Conservation (phyloP, 2,113 vertebrate genomes). For the Urocolius indicus region DNA sequence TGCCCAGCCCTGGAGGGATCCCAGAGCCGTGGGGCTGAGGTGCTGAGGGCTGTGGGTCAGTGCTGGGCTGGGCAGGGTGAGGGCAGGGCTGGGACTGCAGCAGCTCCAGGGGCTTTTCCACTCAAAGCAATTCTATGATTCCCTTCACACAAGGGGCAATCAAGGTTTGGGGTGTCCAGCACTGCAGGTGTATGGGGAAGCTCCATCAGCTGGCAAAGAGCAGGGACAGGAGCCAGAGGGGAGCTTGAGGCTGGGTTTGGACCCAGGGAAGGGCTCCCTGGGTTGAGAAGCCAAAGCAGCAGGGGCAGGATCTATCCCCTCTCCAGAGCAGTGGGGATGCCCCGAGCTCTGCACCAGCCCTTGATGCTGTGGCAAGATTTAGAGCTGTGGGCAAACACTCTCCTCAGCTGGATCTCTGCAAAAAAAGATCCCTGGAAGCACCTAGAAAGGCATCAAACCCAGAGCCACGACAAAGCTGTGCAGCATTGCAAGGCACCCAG, state of each 20-base stretch:
- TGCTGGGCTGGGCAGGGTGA: too few relatives aligned
- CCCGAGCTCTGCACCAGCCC: neutral
- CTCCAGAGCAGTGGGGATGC: accelerated
- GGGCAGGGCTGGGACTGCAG: too few relatives aligned
- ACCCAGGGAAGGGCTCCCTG: neutral
- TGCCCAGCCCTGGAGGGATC: too few relatives aligned
- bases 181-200: too few relatives aligned
- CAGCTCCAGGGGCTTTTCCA: too few relatives aligned
- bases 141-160: too few relatives aligned
- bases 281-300: neutral
- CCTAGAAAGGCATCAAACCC: neutral
- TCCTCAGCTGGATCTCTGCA: accelerated
- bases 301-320: neutral
- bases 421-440: neutral
- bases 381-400: accelerated
- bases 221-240: neutral
- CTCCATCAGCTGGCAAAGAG: neutral
- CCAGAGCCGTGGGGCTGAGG: too few relatives aligned
- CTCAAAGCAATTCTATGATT: too few relatives aligned
- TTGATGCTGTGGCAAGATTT: accelerated
- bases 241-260: neutral
- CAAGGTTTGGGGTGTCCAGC: too few relatives aligned
- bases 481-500: neutral
- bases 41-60: too few relatives aligned
- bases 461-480: neutral